phyloP scores from a whole-genome alignment of 2,888 invertebrate species.

The Linhomoeus sp. region DNA sequence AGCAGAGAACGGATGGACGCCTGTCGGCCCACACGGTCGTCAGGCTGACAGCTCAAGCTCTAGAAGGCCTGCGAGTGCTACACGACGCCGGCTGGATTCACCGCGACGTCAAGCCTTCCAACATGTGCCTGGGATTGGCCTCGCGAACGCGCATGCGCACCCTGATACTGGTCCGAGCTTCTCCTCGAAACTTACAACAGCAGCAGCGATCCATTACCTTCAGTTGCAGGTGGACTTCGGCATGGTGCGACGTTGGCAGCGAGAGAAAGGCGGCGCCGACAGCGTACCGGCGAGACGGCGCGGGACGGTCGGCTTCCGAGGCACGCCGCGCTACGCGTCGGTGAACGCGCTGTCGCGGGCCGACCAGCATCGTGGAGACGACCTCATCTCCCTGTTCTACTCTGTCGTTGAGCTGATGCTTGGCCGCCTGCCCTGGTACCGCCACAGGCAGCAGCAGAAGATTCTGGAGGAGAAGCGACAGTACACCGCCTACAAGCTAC shows the following conservation, averaged over 20 bases:
- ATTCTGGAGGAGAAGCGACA: too few species aligned
- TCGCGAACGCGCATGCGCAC: too few species aligned
- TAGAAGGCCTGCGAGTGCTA: too few species aligned
- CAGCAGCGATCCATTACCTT: too few species aligned
- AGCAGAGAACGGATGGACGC: too few species aligned
- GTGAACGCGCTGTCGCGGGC: background rate
- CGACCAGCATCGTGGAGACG: conserved; percentile 10
- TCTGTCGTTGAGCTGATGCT: conserved; percentile 10
- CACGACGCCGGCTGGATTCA: too few species aligned
- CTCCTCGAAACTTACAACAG: too few species aligned
- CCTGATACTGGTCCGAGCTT: too few species aligned
- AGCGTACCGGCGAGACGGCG: background rate
- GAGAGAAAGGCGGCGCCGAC: background rate
- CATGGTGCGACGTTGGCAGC: conserved; percentile 2
- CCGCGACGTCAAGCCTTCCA: conserved; percentile 7
- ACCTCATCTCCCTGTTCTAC: conserved; percentile 11
- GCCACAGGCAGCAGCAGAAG: too few species aligned
- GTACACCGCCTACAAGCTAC: too few species aligned
- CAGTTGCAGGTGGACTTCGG: conserved; percentile 6
- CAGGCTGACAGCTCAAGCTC: too few species aligned
- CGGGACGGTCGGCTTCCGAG: conserved; percentile 5
- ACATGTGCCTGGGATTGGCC: conserved; percentile 5
- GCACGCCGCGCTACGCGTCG: conserved; percentile 5
- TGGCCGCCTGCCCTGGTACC: conserved; percentile 9
- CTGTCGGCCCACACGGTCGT: too few species aligned